These are phyloP conservation scores for Pipistrellus pipistrellus DNA, from an alignment of 2,797 vertebrate species.

Conservation along the genomic window DNA sequence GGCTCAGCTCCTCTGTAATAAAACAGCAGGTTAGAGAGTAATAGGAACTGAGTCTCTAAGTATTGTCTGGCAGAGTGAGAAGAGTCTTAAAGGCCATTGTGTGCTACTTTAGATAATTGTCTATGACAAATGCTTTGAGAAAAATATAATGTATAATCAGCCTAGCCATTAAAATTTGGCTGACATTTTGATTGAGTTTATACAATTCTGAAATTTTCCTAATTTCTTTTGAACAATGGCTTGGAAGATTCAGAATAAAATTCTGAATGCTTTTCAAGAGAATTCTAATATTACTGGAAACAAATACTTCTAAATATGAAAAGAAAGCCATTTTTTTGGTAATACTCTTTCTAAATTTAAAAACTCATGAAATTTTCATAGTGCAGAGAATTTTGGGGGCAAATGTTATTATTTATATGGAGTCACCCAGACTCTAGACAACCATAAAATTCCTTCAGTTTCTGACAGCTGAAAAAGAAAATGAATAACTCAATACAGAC, in stretches of 20 bases:
- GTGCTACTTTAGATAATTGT: not conserved
- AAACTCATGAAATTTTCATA: constrained; percentile 21
- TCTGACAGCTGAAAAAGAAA: constrained; percentile 33
- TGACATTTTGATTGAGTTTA: not conserved
- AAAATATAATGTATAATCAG: not conserved
- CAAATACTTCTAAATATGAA: constrained; percentile 28
- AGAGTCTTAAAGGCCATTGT: not conserved
- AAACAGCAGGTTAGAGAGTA: not conserved
- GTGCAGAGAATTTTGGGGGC: not conserved
- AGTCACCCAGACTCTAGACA: not conserved
- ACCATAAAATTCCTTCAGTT: constrained; percentile 39
- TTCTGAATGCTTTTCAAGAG: not conserved
- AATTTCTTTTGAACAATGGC: not conserved
- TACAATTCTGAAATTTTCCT: not conserved
- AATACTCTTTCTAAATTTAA: constrained; percentile 13
- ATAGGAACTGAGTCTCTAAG: not conserved
- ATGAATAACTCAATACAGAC: constrained; percentile 1
- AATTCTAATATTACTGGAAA: constrained; percentile 9
- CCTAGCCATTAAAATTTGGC: not conserved
- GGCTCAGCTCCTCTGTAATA: not conserved
- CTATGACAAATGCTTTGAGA: not conserved
- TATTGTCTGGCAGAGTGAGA: not conserved
- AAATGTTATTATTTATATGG: not conserved
- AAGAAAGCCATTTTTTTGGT: not conserved
- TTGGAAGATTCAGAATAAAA: not conserved